Evolutionary conservation across 1,140 invertebrate species (phyloP), one percentile per base, ranked within the genome.

Genomic region (Heliconius nattereri): DNA sequence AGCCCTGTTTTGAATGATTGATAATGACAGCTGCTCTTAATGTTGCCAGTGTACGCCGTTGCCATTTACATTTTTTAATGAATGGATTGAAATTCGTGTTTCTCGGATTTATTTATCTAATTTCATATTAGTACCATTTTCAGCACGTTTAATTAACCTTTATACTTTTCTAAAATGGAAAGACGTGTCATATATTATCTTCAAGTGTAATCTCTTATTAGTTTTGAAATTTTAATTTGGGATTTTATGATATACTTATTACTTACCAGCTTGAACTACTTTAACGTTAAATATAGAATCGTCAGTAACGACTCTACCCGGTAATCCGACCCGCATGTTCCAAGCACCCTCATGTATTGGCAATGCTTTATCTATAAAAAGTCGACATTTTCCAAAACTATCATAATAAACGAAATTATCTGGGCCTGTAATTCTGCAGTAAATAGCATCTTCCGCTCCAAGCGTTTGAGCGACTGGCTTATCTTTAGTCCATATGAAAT

Each of bases 391-490:
- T 35, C 92, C 91, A 66, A 91, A 90, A 20, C 83, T 84, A 20
- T 92, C 88, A 71, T 84, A 91, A 11, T 89, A 81, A 20, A 76
- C 54, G n/a, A 77, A n/a, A 1, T 79, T 73, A n/a, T 57, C 26
- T 2, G 87, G 85, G 71, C 87, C 84, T 13, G 60, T 32, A 7
- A 92, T 37, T 76, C 72, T 86, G 74, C 92, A 94, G 81, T 91
- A 92, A 1, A 91, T 80, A 0, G 87, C 85, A 40, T 88, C 79
- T 74, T 89, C 86, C 1, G 92, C 86, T 3, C 92, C 92, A 13
- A 92, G 37, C 1, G 70, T 75, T 35, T 79, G 66, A 7, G 82
- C 66, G 1, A 90, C 83, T 60, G 86, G 76, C 35, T 73, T 83
- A 52, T 86, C 79, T 60, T 81, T 73, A 29, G 54, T 82, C 83